A percentile compares a stretch with the other conserved stretches of the same genome.
Conservation (phyloP, 2,797 vertebrate genomes). For the Hoplostethus atlanticus region DNA sequence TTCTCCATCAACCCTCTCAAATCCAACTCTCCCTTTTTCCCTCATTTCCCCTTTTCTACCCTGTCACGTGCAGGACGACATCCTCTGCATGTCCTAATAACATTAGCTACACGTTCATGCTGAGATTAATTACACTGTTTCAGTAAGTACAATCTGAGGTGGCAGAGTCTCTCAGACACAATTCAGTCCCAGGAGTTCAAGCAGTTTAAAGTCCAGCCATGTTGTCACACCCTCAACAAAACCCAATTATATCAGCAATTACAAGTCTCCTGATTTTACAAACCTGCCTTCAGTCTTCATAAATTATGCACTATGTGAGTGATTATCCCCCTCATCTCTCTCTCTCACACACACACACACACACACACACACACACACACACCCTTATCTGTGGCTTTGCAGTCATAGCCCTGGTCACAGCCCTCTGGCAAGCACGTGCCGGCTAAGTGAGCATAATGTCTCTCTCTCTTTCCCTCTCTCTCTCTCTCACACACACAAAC, state of each 20-base stretch:
- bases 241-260: slow-evolving; percentile 44
- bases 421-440: not conserved
- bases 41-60: not conserved
- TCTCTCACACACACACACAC: not conserved
- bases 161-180: not conserved
- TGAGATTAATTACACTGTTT: not conserved
- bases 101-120: slow-evolving; percentile 7
- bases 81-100: not conserved
- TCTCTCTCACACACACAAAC: slow-evolving; percentile 8
- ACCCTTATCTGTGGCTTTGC: not conserved
- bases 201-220: slow-evolving; percentile 6
- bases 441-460: not conserved
- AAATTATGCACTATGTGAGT: not conserved
- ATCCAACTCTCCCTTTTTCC: not conserved
- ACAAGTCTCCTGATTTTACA: slow-evolving; percentile 4
- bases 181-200: slow-evolving; percentile 3
- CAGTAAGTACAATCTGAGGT: not conserved
- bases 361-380: slow-evolving; percentile 7
- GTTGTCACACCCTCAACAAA: slow-evolving; percentile 22
- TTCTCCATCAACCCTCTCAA: not conserved
- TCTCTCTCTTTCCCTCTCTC: too few relatives aligned
- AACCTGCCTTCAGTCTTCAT: not conserved
- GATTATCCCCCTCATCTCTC: not conserved
- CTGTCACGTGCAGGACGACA: not conserved
- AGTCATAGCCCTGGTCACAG: not conserved